A percentile compares a stretch with the other conserved stretches of the same genome.
phyloP scores from a whole-genome alignment of 2,113 vertebrate species.

The Panthera uncia region DNA sequence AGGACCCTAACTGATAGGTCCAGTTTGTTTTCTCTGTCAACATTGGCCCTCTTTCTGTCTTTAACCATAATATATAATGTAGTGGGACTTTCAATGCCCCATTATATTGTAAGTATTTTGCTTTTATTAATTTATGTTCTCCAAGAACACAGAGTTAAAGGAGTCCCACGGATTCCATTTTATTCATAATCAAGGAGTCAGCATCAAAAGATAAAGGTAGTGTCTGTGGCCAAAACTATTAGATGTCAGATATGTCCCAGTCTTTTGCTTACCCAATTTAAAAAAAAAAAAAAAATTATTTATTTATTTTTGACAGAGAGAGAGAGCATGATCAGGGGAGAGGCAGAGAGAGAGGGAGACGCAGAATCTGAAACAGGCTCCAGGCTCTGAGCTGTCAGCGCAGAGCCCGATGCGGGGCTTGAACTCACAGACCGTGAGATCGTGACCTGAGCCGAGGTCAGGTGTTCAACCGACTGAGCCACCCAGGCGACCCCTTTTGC shows the following conservation, averaged over 20 bases:
- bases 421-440: too few species aligned
- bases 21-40: neutral
- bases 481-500: neutral
- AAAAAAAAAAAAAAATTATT: too few species aligned
- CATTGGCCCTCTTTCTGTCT: neutral
- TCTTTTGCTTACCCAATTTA: neutral
- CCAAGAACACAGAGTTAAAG: neutral
- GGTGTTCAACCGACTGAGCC: too few species aligned
- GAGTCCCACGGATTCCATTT: neutral
- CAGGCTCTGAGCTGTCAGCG: too few species aligned
- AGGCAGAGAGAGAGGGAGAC: too few species aligned
- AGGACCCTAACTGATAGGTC: neutral
- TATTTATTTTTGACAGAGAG: too few species aligned
- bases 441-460: too few species aligned
- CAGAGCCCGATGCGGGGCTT: too few species aligned
- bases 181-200: conserved; percentile 29
- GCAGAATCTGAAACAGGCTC: too few species aligned
- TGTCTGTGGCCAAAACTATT: neutral
- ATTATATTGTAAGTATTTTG: neutral
- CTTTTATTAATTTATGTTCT: neutral
- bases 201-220: conserved; percentile 24
- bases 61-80: neutral
- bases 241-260: neutral
- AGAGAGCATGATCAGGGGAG: too few species aligned
- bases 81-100: neutral